Evolutionary conservation across 92 coral and sea anemone species (phyloP).

Genomic region (Actinostola sp.): DNA sequence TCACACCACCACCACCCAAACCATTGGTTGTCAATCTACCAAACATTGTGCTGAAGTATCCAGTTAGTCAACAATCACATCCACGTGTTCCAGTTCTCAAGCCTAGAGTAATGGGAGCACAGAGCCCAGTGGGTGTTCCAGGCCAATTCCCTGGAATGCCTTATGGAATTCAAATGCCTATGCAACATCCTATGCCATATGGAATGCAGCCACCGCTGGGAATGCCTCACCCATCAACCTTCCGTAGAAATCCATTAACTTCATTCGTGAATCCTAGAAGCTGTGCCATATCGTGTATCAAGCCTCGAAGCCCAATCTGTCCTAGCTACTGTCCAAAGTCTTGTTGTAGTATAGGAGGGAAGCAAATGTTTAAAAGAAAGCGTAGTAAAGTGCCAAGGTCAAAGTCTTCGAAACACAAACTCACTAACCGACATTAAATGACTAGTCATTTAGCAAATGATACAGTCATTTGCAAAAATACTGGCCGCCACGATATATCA

Average conservation of each 20-base stretch:
- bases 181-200: slow-evolving; percentile 2
- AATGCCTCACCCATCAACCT: slow-evolving; percentile 7
- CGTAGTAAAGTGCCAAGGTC: slow-evolving; percentile 17
- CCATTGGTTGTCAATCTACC: slow-evolving; percentile 33
- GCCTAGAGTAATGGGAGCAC: neutral
- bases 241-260: slow-evolving; percentile 17
- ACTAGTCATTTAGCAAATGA: neutral
- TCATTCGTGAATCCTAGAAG: slow-evolving; percentile 7
- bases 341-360: slow-evolving; percentile 48
- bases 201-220: slow-evolving; percentile 23
- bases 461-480: too few relatives aligned
- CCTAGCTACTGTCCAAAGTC: slow-evolving; percentile 67
- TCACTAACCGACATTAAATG: neutral
- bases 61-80: slow-evolving; percentile 5
- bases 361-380: slow-evolving; percentile 5
- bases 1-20: slow-evolving; percentile 21
- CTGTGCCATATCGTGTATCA: slow-evolving; percentile 54
- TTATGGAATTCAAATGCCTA: slow-evolving; percentile 1
- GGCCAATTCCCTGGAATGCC: slow-evolving; percentile 17
- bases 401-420: neutral
- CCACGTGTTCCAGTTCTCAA: neutral
- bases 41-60: slow-evolving; percentile 29
- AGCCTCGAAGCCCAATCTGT: slow-evolving; percentile 49
- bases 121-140: neutral
- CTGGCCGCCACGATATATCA: too few relatives aligned